Evolutionary conservation across 2,113 vertebrate genomes (phyloP), one percentile per base, ranked within the genome.

Genomic region (Meles meles): DNA sequence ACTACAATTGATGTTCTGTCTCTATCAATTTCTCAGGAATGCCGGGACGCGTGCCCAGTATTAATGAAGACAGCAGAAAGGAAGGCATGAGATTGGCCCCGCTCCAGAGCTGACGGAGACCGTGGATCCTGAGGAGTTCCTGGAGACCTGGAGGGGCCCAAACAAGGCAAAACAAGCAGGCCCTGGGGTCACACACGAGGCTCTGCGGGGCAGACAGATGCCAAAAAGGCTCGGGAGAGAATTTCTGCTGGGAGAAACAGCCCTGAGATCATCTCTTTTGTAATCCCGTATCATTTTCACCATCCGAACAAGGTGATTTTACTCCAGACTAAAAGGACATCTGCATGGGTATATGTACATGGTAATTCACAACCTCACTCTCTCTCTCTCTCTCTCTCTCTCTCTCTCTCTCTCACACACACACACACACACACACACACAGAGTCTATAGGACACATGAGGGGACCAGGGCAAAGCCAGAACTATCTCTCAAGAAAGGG

Each of bases 1-100:
- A 99, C 98, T 97, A 67, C 93, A 98, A 95, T 98, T 98, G 98
- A 98, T 98, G 97, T 96, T 98, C 98, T 98, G 98, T 98, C 98
- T 98, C 97, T 98, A 96, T 98, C 97, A 98, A 98, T 99, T 98
- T 98, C 96, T 98, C 96, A 92, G 69, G 96, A 98, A 98, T 96
- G 39, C 3, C 0, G 89, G 81, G 96, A 96, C 94, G 93, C 85
- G 23, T 97, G 92, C 96, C 98, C 93, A 93, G 88, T 94, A 98
- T 97, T 98, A 97, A 98, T 97, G 97, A 98, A 98, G 98, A 98
- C 97, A 98, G 94, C 88, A 49, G 89, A 98, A 90, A 93, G 98
- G 96, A 97, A 98, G 93, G 97, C 98, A 98, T 96, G 63, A 96
- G 88, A 69, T 95, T 98, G 98, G 98, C 98, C 80, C 59, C 0